Evolutionary conservation across 2,113 vertebrate species (phyloP), one percentile per base, ranked within the genome.

Genomic region (Notechis scutatus): DNA sequence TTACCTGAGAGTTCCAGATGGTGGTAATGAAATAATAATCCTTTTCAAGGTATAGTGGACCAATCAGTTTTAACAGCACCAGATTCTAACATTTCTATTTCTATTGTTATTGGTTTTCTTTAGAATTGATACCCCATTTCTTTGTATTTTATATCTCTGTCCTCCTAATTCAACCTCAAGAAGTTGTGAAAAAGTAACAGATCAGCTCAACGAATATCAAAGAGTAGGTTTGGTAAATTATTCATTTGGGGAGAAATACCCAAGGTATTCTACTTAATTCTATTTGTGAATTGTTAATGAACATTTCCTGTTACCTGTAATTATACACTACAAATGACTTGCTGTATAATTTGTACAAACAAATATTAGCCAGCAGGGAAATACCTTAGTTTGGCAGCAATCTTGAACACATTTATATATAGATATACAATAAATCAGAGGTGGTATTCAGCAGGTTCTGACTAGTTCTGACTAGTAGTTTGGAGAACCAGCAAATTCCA

Each of bases 311-410:
- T 89, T 89, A 91, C 85, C 90, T 89, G 55, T 91, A 89, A 93
- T 85, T 93, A 93, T 91, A 91, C 87, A 91, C 45, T 93, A 89
- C 42, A 87, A 91, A 87, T 90, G 64, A 52, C 87, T 91, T 93
- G 42, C 87, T 92, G 23, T 91, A 61, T 89, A 85, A 54, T 93
- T 93, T 93, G 54, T 93, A 91, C 90, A 93, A 91, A 93, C 90
- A 93, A 91, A 91, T 93, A 74, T 89, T 89, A 89, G 55, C 87
- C 91, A 89, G 56, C 34, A 18, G 61, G 64, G 47, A 91, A 91
- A n/a, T 9, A 7, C 29, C 54, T 89, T 34, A 64, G 1, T 54
- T 85, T 93, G 42, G 74, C 69, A 93, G 52, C 29, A 90, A 85
- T 93, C n/a, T 55, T 90, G n/a, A 86, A 61, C 56, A 34, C n/a